Conservation (phyloP, 2,888 invertebrate species). For the Protonemura montana region DNA sequence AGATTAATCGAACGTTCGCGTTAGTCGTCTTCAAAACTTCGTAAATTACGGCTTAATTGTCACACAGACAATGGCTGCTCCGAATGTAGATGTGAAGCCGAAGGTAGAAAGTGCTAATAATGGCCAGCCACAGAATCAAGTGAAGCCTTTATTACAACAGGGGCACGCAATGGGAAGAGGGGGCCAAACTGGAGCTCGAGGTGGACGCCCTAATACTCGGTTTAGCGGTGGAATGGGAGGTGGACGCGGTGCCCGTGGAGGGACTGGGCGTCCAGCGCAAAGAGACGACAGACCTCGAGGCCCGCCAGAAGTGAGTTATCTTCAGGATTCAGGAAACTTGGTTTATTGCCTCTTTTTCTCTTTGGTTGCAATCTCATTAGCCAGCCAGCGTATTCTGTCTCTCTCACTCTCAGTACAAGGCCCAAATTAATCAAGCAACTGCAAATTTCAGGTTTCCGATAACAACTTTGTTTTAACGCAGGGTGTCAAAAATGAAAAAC, state of each 20-base stretch:
- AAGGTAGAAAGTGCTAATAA: constrained; percentile 41
- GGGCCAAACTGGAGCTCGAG: constrained; percentile 40
- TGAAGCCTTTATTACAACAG: background rate
- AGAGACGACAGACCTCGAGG: constrained; percentile 43
- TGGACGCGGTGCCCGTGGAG: constrained; percentile 43
- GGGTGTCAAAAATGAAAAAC: constrained; percentile 36
- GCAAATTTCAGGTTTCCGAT: background rate
- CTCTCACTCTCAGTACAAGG: no score
- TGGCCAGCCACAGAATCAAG: constrained; percentile 30
- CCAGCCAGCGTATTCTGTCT: background rate
- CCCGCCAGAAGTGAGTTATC: constrained; percentile 43
- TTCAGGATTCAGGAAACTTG: no score
- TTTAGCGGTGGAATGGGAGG: constrained; percentile 43
- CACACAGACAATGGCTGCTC: constrained; percentile 28
- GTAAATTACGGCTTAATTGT: background rate
- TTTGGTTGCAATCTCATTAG: background rate
- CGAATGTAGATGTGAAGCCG: constrained; percentile 34
- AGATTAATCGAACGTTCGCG: no score
- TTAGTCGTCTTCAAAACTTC: background rate
- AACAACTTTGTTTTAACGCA: no score
- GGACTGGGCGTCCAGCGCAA: constrained; percentile 21
- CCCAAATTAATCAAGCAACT: no score
- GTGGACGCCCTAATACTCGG: constrained; percentile 37
- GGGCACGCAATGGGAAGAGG: constrained; percentile 42
- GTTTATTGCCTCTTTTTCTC: no score